Conservation (phyloP, 1,140 invertebrate genomes). For the Nautilus pompilius region DNA sequence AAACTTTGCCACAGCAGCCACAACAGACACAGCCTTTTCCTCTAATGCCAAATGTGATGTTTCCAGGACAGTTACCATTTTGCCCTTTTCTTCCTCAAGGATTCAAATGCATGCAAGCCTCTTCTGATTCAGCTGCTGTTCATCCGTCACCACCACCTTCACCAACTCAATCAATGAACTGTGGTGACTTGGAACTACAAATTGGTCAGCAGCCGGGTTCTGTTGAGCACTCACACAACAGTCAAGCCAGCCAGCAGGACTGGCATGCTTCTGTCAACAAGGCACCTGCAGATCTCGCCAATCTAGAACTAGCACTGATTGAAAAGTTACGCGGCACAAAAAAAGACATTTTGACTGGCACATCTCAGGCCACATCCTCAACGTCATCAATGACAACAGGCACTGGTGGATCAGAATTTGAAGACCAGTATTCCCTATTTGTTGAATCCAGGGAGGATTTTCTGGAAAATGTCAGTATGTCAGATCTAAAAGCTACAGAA, state of each 20-base stretch:
- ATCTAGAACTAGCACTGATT: slow-evolving; percentile 18
- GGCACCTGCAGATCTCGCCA: slow-evolving; percentile 11
- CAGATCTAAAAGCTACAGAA: no score
- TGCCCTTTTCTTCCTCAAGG: slow-evolving; percentile 8
- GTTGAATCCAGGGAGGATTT: slow-evolving; percentile 5
- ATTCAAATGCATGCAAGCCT: slow-evolving; percentile 3
- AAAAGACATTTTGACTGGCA: slow-evolving; percentile 9
- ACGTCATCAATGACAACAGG: slow-evolving; percentile 1
- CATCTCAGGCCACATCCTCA: background rate
- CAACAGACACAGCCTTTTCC: background rate
- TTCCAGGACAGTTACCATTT: slow-evolving; percentile 8
- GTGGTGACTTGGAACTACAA: slow-evolving; percentile 3
- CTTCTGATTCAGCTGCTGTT: slow-evolving; percentile 4
- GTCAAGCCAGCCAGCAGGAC: background rate
- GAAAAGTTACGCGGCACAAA: slow-evolving; percentile 10
- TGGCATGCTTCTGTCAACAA: background rate
- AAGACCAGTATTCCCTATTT: background rate
- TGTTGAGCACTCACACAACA: background rate
- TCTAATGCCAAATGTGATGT: slow-evolving; percentile 4
- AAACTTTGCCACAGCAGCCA: slow-evolving; percentile 6
- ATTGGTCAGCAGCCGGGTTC: background rate
- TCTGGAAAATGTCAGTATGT: no score
- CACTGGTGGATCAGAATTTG: slow-evolving; percentile 1
- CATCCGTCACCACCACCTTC: slow-evolving; percentile 12
- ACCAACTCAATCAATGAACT: slow-evolving; percentile 11